Evolutionary conservation across 2,888 invertebrate species (phyloP), one percentile per base, ranked within the genome.

Genomic region (Rotaria macrura): DNA sequence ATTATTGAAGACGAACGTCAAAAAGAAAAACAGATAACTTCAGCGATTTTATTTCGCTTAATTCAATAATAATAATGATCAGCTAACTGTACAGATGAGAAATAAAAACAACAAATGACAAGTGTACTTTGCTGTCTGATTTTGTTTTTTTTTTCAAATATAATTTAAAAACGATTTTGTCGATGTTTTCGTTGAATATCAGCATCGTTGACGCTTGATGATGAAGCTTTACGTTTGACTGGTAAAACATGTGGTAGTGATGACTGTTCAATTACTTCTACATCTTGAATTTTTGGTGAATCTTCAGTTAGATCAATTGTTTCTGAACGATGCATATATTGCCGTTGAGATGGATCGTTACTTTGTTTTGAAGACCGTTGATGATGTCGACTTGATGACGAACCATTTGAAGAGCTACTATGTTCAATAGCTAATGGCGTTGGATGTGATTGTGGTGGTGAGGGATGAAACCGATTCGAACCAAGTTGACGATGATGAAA

Each of bases 161-260:
- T n/a, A 40, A 5, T 25, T 79, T 43, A 79, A 79, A 79, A 43
- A 25, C 79, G 79, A 43, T 43, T 79, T 79, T 43, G 40, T 40
- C 79, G 43, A 79, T 79, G 43, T 43, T 43, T 40, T n/a, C 43
- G 40, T 43, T 79, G 40, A 17, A 7, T 25, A 79, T 79, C 79
- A 43, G 2, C 23, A 40, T 43, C 43, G 25, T 12, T 43, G 43
- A 25, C 12, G 3, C 9, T n/a, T 43, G 79, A 40, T 38, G 40
- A 43, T 79, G 79, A 79, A 38, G 79, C 79, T 79, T 79, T 79
- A n/a, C 79, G 40, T 79, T 79, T 79, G 17, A 65, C 34, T 65
- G 65, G 34, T 34, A 65, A 20, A 29, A 20, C 17, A n/a, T 65
- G 65, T 29, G 65, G 65, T 34, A 65, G 17, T 65, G 65, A 34